Base-by-base conservation (phyloP, 2,888 invertebrate genomes). In the Ganaspis brasiliensis region DNA sequence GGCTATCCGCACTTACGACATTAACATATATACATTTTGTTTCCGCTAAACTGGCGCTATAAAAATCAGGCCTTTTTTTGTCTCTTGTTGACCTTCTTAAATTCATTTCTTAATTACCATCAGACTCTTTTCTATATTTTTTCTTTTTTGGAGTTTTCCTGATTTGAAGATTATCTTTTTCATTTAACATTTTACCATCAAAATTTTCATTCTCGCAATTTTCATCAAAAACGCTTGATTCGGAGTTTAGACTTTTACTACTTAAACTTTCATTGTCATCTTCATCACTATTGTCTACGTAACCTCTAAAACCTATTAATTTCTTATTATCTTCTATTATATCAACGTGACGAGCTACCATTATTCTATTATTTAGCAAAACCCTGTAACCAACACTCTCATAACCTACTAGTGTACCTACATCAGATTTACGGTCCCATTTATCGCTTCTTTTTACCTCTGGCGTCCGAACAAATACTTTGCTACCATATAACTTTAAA, bases 401-500 rank as follows among this genome's bases (percentile, higher is more conserved):
- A 37, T 75, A 71, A 55, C 74, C n/a, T 74, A 77, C 21, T 31
- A 74, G 9, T 35, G 49, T 10, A n/a, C 35, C 16, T 12, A 19
- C 2, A 70, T 63, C 21, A 12, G 75, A 8, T 40, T 74, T 14
- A 45, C 73, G 0, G 37, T 75, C 9, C 52, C 52, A 55, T 6
- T 1, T 72, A 71, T 0, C 31, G 6, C 2, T 31, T 31, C 31
- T 2, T 2, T 31, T 31, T 31, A 31, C 31, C 31, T 31, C 31
- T 4, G 31, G 31, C 6, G 31, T 31, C 6, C 31, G 2, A 31
- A 31, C 31, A 31, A 31, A 31, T 31, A 31, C 31, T 6, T 31
- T 31, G 6, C 31, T 31, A 4, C 31, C 31, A 31, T 31, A 31
- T 31, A 31, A 31, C 6, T 31, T 31, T 31, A 31, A 31, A 31